Conservation (phyloP, 1,140 invertebrate genomes). For the Agraylea sexmaculata region DNA sequence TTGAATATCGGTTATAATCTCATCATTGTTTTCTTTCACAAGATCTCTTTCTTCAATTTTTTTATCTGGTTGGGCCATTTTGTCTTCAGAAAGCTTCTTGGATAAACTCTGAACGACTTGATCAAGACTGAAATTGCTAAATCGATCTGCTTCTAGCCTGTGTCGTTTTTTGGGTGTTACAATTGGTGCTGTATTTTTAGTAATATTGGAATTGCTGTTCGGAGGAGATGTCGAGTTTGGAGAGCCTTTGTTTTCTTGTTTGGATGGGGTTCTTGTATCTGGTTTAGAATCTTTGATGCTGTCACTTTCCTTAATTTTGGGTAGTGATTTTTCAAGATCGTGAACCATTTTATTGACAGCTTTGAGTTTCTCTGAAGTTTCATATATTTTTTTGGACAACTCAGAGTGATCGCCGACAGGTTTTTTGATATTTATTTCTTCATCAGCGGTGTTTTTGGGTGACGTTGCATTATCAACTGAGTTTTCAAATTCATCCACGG, state of each 20-base stretch:
- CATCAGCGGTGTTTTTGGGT: conserved; percentile 23
- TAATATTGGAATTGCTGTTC: conserved; percentile 5
- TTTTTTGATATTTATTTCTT: conserved; percentile 32
- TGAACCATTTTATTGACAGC: conserved; percentile 39
- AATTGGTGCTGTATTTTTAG: conserved; percentile 28
- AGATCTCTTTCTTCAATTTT: conserved; percentile 10
- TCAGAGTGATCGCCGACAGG: conserved; percentile 34
- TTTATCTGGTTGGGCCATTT: conserved; percentile 19
- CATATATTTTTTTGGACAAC: conserved; percentile 39
- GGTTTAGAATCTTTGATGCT: conserved; percentile 27
- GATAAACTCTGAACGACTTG: conserved; percentile 37
- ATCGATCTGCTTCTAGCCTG: conserved; percentile 36
- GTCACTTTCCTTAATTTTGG: conserved; percentile 34
- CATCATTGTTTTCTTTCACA: conserved; percentile 7
- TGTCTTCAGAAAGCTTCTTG: conserved; percentile 38
- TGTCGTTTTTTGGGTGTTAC: conserved; percentile 46
- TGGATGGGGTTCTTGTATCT: conserved; percentile 28
- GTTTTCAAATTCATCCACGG: conserved; percentile 4
- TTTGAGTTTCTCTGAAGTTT: conserved; percentile 39
- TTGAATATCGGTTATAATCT: conserved; percentile 23
- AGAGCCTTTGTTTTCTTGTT: conserved; percentile 30
- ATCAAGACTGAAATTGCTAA: conserved; percentile 31
- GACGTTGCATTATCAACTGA: conserved; percentile 12
- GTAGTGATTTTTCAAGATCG: conserved; percentile 37
- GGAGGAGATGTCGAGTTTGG: conserved; percentile 19